Conservation (phyloP, 2,113 vertebrate species). For the Megaptera novaeangliae region DNA sequence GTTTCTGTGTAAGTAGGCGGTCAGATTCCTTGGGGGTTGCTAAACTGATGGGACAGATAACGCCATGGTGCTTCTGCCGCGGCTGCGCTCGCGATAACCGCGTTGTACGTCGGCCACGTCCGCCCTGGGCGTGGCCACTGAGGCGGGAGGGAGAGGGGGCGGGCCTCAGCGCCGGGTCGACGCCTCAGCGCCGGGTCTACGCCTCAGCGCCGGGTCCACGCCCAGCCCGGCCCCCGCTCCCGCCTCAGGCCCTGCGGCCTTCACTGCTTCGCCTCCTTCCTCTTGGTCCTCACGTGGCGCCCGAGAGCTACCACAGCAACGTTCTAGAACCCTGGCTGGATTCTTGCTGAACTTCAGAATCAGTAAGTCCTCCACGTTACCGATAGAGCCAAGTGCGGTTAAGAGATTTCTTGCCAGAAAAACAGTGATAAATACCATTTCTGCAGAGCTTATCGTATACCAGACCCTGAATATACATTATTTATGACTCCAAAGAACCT, state of each 20-base stretch:
- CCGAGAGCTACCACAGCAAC: background rate
- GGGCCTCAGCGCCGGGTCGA: background rate
- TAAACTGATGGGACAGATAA: slow-evolving; percentile 89
- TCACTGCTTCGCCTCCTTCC: slow-evolving; percentile 78
- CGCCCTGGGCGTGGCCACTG: background rate
- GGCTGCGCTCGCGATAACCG: slow-evolving; percentile 82
- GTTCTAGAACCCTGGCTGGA: background rate
- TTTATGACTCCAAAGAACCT: background rate
- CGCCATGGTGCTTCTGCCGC: slow-evolving; percentile 85
- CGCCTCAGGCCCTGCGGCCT: background rate
- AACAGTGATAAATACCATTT: background rate
- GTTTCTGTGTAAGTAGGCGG: slow-evolving; percentile 84
- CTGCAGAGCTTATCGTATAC: background rate
- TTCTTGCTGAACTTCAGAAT: background rate
- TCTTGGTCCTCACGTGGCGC: slow-evolving; percentile 81
- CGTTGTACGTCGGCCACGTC: slow-evolving; percentile 48
- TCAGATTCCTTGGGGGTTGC: slow-evolving; percentile 87
- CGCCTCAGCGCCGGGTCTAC: background rate
- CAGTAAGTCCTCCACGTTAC: background rate
- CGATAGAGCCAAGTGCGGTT: background rate
- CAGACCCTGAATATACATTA: background rate
- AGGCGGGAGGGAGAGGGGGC: background rate
- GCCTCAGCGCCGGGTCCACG: background rate
- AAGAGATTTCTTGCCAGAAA: background rate
- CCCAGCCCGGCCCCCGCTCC: background rate